Evolutionary conservation across 2,888 invertebrate genomes (phyloP), one percentile per base, ranked within the genome.

Genomic region (Caenorhabditis uteleia): DNA sequence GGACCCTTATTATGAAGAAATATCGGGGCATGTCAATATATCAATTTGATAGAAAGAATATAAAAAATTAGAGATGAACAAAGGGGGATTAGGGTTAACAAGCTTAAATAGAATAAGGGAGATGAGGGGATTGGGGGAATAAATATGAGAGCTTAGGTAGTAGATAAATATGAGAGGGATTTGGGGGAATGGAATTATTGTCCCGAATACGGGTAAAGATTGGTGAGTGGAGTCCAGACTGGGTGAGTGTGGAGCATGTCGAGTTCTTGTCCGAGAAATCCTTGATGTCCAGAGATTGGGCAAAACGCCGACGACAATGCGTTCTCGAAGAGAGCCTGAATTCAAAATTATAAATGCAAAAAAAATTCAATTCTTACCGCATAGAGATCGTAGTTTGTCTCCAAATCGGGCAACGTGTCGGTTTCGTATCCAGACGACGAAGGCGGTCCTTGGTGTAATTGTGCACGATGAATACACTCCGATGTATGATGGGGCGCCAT

Each of bases 191-290:
- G n/a, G n/a, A n/a, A n/a, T n/a, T n/a, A n/a, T n/a, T n/a, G n/a
- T n/a, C n/a, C n/a, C n/a, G n/a, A n/a, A n/a, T n/a, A 12, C 34
- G 8, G 34, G 33, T 45, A 45, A 12, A 45, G 21, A 21, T 48
- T 39, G 39, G 26, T 48, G 18, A 31, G 14, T 7, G 54, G 33
- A 16, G 55, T 47, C 62, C 62, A 62, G 8, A 62, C 50, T 23
- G 62, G 62, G 33, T 62, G 56, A 20, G 62, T 38, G 34, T 56
- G 56, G 2, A 62, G 57, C 62, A 62, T 62, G 36, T 56, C 62
- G 20, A 56, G 16, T 12, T 48, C 48, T 21, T 48, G 40, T 54
- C 44, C n/a, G 40, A 10, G 38, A 23, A 38, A 4, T 42, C 29
- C 21, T 25, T 39, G 39, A 25, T 20, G 36, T 20, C 18, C 36